Evolutionary conservation across 2,888 invertebrate genomes (phyloP).

Genomic region (Plagodis pulveraria): DNA sequence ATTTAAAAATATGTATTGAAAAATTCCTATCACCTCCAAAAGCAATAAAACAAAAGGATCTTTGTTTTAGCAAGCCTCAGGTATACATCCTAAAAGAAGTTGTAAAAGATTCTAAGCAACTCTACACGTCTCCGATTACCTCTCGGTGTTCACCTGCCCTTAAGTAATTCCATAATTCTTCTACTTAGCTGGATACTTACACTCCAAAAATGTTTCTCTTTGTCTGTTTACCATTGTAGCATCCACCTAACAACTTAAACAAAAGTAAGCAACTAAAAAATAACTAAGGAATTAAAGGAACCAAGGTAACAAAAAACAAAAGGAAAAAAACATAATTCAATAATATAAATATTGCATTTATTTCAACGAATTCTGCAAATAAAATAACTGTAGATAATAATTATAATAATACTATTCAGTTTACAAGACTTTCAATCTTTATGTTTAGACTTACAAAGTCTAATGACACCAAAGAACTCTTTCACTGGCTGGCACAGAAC

Average conservation of each 20-base stretch:
- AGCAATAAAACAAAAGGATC: slow-evolving; percentile 52
- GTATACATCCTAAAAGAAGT: slow-evolving; percentile 55
- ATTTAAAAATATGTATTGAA: slow-evolving; percentile 36
- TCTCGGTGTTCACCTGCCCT: slow-evolving; percentile 60
- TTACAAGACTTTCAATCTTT: slow-evolving; percentile 78
- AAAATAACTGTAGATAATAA: slow-evolving; percentile 84
- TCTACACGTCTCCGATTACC: slow-evolving; percentile 49
- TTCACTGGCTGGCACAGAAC: slow-evolving; percentile 79
- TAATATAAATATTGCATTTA: slow-evolving; percentile 86
- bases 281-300: slow-evolving; percentile 66
- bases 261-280: slow-evolving; percentile 49
- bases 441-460: slow-evolving; percentile 55
- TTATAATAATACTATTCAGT: slow-evolving; percentile 84
- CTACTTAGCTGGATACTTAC: slow-evolving; percentile 54
- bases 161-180: slow-evolving; percentile 55
- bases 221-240: slow-evolving; percentile 47
- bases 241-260: slow-evolving; percentile 45
- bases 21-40: slow-evolving; percentile 40
- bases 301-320: slow-evolving; percentile 71
- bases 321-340: slow-evolving; percentile 79
- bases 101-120: slow-evolving; percentile 44
- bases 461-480: slow-evolving; percentile 61
- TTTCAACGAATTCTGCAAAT: slow-evolving; percentile 85
- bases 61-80: slow-evolving; percentile 68
- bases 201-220: slow-evolving; percentile 45